Evolutionary conservation across 2,797 vertebrate species (phyloP).

Genomic region (Arvicola amphibius): DNA sequence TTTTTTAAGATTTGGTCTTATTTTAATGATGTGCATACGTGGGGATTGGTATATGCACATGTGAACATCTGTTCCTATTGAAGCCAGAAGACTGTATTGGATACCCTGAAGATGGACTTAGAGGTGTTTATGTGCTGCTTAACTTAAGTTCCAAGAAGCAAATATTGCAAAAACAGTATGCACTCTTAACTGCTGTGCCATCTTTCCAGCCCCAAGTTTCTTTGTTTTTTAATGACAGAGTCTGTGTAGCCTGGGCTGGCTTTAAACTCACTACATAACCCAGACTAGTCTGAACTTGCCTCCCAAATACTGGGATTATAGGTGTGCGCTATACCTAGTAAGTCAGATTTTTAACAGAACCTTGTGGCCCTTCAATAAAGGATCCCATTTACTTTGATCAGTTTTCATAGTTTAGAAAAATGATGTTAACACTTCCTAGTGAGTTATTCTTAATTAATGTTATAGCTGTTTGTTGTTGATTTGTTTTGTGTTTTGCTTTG

Average conservation of each 20-base stretch:
- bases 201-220: neutral
- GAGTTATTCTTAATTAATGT: slow-evolving; percentile 20
- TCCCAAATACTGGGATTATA: neutral
- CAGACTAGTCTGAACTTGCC: neutral
- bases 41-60: neutral
- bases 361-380: slow-evolving; percentile 5
- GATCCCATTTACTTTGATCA: neutral
- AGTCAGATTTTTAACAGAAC: slow-evolving; percentile 7
- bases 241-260: neutral
- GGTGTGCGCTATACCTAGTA: neutral
- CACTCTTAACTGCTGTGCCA: neutral
- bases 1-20: neutral
- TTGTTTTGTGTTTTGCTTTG: neutral
- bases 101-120: neutral
- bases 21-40: neutral
- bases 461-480: neutral
- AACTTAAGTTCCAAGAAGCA: neutral
- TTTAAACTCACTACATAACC: neutral
- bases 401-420: slow-evolving; percentile 12
- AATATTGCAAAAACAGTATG: neutral
- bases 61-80: neutral
- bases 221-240: neutral
- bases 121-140: neutral
- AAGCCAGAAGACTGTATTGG: neutral
- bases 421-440: neutral